Conservation (phyloP, 2,888 invertebrate species). For the Nasonovia ribisnigri region DNA sequence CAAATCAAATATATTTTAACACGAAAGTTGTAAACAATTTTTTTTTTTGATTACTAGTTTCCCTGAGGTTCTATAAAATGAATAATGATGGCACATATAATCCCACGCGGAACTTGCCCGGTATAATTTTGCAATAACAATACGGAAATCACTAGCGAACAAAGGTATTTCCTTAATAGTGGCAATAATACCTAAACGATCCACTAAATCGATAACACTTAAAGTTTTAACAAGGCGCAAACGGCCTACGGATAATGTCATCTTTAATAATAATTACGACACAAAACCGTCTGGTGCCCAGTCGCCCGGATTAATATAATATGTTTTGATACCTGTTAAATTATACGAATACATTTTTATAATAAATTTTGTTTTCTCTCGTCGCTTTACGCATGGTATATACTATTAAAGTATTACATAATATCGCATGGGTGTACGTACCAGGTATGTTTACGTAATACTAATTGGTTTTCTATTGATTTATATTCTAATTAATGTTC, state of each 20-base stretch:
- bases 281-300: background rate
- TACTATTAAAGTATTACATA: background rate
- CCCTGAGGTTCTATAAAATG: background rate
- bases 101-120: background rate
- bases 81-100: background rate
- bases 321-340: background rate
- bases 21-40: background rate
- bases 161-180: background rate
- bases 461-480: background rate
- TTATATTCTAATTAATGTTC: background rate
- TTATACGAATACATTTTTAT: background rate
- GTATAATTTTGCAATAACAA: background rate
- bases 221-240: background rate
- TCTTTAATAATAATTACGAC: background rate
- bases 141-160: background rate
- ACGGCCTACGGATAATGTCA: background rate
- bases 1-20: background rate
- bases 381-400: background rate
- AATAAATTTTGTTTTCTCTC: background rate
- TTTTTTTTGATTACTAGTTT: background rate
- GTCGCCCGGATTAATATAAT: background rate
- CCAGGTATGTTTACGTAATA: background rate
- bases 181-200: background rate
- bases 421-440: background rate
- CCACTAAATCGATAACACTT: background rate